A percentile compares a stretch with the other conserved stretches of the same genome.
Conservation (phyloP, 1,140 invertebrate genomes). For the Polypedilum pembai region DNA sequence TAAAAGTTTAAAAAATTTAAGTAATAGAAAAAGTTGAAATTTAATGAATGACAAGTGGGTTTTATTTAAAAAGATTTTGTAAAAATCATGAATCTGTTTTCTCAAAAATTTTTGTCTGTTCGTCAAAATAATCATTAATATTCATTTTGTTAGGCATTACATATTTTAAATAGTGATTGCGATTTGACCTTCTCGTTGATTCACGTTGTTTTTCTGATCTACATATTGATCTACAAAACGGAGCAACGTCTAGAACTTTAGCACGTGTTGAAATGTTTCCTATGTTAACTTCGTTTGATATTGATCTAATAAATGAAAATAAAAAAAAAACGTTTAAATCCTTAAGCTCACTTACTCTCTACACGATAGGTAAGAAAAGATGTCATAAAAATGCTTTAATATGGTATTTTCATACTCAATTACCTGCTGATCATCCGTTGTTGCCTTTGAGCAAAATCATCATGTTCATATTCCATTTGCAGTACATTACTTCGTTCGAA, state of each 20-base stretch:
- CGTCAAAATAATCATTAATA: too few relatives aligned
- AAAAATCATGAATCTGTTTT: too few relatives aligned
- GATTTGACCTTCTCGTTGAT: not conserved
- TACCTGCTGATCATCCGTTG: not conserved
- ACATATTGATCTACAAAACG: conserved; percentile 49
- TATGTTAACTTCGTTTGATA: not conserved
- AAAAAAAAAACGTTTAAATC: not conserved
- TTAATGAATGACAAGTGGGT: too few relatives aligned
- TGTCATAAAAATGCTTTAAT: not conserved
- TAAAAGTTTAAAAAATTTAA: too few relatives aligned
- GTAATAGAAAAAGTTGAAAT: too few relatives aligned
- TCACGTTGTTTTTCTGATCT: conserved; percentile 43
- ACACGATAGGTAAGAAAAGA: too few relatives aligned
- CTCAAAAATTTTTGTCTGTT: too few relatives aligned
- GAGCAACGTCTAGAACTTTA: conserved; percentile 49
- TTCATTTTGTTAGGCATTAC: too few relatives aligned
- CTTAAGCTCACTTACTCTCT: too few relatives aligned
- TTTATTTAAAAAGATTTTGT: too few relatives aligned
- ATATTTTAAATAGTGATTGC: not conserved
- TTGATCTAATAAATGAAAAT: not conserved
- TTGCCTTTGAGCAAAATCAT: conserved; percentile 1
- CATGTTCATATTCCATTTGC: not conserved
- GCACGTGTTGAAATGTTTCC: conserved; percentile 13
- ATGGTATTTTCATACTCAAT: not conserved
- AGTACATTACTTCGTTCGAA: not conserved